phyloP scores from a whole-genome alignment of 2,797 vertebrate genomes.

The Menidia menidia region DNA sequence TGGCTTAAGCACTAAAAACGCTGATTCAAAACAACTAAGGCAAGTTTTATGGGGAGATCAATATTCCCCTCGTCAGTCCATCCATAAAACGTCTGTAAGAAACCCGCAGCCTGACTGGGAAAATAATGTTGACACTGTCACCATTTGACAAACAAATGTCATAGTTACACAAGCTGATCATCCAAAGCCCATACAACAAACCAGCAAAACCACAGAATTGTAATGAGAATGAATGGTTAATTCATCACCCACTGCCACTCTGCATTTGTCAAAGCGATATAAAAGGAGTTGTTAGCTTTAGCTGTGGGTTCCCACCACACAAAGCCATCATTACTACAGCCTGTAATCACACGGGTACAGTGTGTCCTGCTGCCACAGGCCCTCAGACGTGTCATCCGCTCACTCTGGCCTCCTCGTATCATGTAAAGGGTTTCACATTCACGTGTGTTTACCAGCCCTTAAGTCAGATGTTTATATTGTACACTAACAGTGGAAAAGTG shows the following conservation, averaged over 20 bases:
- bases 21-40: slow-evolving; percentile 12
- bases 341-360: slow-evolving; percentile 42
- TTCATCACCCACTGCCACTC: neutral
- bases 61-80: slow-evolving; percentile 18
- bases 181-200: neutral
- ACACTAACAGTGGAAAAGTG: neutral
- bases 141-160: neutral
- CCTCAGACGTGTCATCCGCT: neutral
- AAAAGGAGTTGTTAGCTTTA: neutral
- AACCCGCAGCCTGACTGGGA: neutral
- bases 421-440: slow-evolving; percentile 6
- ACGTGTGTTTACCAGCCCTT: slow-evolving; percentile 7
- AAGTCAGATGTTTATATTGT: neutral
- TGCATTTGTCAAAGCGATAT: neutral
- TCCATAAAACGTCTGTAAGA: slow-evolving; percentile 3
- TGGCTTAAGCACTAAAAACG: neutral
- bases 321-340: slow-evolving; percentile 39
- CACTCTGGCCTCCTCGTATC: neutral
- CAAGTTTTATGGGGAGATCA: slow-evolving; percentile 3
- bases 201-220: neutral
- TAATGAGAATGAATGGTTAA: neutral
- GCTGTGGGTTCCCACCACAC: neutral
- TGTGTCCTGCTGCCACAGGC: slow-evolving; percentile 20
- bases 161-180: neutral
- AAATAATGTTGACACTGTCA: neutral